Evolutionary conservation across 2,888 invertebrate genomes (phyloP).

Genomic region (Yponomeuta malinellus): DNA sequence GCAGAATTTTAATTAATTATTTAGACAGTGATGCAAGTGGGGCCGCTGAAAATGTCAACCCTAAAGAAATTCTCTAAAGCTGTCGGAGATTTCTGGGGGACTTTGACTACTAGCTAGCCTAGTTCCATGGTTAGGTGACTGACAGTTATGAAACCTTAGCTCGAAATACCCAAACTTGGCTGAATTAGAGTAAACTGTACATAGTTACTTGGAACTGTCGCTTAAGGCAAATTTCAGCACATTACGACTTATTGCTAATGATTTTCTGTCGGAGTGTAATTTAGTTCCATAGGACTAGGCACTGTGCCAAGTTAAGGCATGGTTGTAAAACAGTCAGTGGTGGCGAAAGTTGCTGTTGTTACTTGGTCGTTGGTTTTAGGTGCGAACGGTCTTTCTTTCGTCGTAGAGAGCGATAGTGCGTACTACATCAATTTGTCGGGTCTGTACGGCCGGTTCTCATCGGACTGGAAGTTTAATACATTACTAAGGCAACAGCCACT

Average conservation of each 20-base stretch:
- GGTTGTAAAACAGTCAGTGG: background rate
- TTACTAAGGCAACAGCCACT: too few species aligned
- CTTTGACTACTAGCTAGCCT: background rate
- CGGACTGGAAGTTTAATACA: too few species aligned
- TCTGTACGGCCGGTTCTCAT: too few species aligned
- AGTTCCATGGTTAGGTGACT: background rate
- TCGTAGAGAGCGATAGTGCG: too few species aligned
- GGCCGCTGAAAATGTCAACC: too few species aligned
- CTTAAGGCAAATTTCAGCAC: background rate
- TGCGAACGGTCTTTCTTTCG: too few species aligned
- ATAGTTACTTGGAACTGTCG: background rate
- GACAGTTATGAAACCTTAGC: background rate
- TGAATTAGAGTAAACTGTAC: background rate
- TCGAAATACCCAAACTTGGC: background rate
- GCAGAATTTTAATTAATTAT: too few species aligned
- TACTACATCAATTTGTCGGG: too few species aligned
- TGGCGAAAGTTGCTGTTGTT: too few species aligned
- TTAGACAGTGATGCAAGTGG: too few species aligned
- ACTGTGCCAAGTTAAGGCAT: background rate
- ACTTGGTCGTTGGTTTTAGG: too few species aligned
- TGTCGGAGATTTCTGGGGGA: background rate
- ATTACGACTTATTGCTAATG: conserved; percentile 3
- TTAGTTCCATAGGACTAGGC: conserved; percentile 6
- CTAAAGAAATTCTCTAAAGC: too few species aligned
- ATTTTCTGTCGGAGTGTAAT: background rate